Conservation (phyloP, 53 echinoderm and acorn worm species). For the Pentamera pediparva region DNA sequence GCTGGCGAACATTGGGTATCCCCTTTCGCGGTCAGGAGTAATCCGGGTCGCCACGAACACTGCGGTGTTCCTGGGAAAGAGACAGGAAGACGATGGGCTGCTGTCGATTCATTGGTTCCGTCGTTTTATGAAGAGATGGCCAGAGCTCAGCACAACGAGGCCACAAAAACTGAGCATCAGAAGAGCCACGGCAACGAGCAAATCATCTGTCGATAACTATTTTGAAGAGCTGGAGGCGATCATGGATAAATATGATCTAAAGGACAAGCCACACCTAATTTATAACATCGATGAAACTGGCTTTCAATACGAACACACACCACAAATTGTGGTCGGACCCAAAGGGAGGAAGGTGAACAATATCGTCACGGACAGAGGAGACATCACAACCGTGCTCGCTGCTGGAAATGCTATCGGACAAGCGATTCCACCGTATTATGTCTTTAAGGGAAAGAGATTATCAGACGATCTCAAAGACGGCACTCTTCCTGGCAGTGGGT, state of each 20-base stretch:
- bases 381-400: conserved; percentile 10
- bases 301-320: conserved; percentile 30
- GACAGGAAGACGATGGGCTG: too few relatives aligned
- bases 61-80: too few relatives aligned
- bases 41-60: too few relatives aligned
- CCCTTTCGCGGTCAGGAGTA: too few relatives aligned
- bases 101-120: too few relatives aligned
- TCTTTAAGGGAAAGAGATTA: conserved; percentile 1
- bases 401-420: conserved; percentile 12
- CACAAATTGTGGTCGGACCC: conserved; percentile 3
- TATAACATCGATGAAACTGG: conserved; percentile 16
- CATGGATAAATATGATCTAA: conserved; percentile 12
- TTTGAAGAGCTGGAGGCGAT: not conserved
- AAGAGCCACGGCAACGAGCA: conserved; percentile 7
- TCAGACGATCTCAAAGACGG: not conserved
- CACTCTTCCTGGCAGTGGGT: not conserved
- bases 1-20: too few relatives aligned
- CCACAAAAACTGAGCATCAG: not conserved
- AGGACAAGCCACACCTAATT: conserved; percentile 7
- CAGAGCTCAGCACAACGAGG: not conserved
- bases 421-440: not conserved
- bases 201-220: conserved; percentile 1
- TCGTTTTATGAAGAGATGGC: not conserved
- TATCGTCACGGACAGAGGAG: not conserved
- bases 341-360: not conserved